Percentiles rank a stretch among this genome's conserved stretches.
These are phyloP conservation scores for Halictus quadricinctus DNA, from an alignment of 2,888 invertebrate genomes.

Conservation along the genomic window DNA sequence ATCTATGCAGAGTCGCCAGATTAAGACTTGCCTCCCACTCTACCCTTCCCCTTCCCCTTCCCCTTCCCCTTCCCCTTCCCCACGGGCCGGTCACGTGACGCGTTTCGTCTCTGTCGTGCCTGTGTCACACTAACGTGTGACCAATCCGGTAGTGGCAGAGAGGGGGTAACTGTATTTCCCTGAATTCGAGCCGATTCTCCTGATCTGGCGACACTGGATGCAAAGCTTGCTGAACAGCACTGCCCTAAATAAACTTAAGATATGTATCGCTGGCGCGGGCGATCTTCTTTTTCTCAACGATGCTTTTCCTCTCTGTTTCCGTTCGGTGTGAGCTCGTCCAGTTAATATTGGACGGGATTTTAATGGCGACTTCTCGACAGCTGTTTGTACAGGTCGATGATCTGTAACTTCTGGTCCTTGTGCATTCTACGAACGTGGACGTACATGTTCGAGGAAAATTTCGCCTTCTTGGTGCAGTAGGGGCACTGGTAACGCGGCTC, in stretches of 20 bases:
- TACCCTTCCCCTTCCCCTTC: too few relatives aligned
- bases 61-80: too few relatives aligned
- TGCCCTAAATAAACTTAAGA: slow-evolving; percentile 15
- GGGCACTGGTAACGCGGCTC: slow-evolving; percentile 81
- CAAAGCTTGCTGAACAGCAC: background rate
- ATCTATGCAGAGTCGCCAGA: background rate
- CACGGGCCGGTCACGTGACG: too few relatives aligned
- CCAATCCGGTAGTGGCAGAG: background rate
- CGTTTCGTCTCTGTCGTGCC: too few relatives aligned
- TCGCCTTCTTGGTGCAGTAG: slow-evolving; percentile 78
- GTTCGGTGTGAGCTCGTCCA: background rate
- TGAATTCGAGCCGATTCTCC: background rate
- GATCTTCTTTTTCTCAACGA: background rate
- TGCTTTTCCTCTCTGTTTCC: background rate
- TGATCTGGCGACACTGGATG: background rate
- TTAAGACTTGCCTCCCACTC: too few relatives aligned
- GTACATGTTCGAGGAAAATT: slow-evolving; percentile 79
- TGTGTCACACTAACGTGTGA: background rate
- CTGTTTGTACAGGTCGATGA: slow-evolving; percentile 75
- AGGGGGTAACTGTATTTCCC: background rate
- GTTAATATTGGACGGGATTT: background rate
- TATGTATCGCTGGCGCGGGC: slow-evolving; percentile 16
- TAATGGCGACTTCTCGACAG: slow-evolving; percentile 59
- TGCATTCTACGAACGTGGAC: slow-evolving; percentile 76
- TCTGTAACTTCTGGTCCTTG: slow-evolving; percentile 72